Base-by-base conservation (phyloP, 2,797 vertebrate genomes). In the Lophotriccus pileatus region DNA sequence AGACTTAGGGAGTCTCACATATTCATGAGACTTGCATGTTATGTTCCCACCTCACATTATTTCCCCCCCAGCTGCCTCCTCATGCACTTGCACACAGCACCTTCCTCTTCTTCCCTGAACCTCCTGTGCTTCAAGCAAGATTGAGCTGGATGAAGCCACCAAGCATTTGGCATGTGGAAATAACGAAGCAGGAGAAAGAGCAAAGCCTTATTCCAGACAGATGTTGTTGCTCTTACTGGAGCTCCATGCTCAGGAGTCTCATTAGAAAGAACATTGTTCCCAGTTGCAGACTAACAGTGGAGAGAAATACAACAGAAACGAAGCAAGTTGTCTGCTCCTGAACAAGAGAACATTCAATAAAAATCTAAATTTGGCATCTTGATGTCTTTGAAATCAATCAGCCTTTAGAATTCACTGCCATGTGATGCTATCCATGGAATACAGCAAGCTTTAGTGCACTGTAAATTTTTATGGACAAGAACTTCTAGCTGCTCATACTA, bases 251-350 rank as follows among this genome's bases (percentile, higher is more conserved):
- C 55, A 74, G 34, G 44, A 73, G 70, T 37, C 89, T 78, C 63
- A 37, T 87, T 73, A 90, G 74, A 47, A 92, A 86, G 25, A 92
- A 84, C 44, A 76, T 30, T 59, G 63, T n/a, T 90, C 89, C 87
- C 84, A 83, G 28, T 67, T 83, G 75, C 72, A 93, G 56, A 19
- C 23, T 44, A 70, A 76, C 32, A 89, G 74, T 6, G 23, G 25
- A 80, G 39, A 74, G 44, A 92, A 82, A 85, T 76, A 69, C 37
- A 91, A 73, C 34, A 92, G 67, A 79, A 91, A 28, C 43, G 87
- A 79, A 78, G 50, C 41, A 66, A 92, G 44, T 58, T 64, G 55
- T 69, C 67, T 43, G 30, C 36, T 87, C 18, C 24, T 39, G 55
- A 84, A 84, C 50, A 72, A 66, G 30, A 82, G 22, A 84, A 39